A percentile compares a stretch with the other conserved stretches of the same genome.
These are phyloP conservation scores for cat (Felis catus) DNA, from an alignment of 2,113 vertebrate genomes.

Conservation along the genomic window F.catus_Fca126_mat1.0 CM031418.1:46236501-46237000, in stretches of 20 bases:
- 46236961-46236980: not conserved
- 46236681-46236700: not conserved
- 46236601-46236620: not conserved
- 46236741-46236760: not conserved
- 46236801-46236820: not conserved
- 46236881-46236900: not conserved
- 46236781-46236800: not conserved
- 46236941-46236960: not conserved
- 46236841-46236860: not conserved
- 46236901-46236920: not conserved
- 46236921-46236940: not conserved
- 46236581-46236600: not conserved
- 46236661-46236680: not conserved
- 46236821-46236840: not conserved
- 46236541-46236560: not conserved
- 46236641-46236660: not conserved
- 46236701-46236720: not conserved
- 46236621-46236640: not conserved
- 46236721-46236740: not conserved
- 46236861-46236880: not conserved
- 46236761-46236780: not conserved
- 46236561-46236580: not conserved
- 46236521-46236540: not conserved
- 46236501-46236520: not conserved
- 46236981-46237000: not conserved